Evolutionary conservation across 2,797 vertebrate species (phyloP).

Genomic region (Limosa lapponica): DNA sequence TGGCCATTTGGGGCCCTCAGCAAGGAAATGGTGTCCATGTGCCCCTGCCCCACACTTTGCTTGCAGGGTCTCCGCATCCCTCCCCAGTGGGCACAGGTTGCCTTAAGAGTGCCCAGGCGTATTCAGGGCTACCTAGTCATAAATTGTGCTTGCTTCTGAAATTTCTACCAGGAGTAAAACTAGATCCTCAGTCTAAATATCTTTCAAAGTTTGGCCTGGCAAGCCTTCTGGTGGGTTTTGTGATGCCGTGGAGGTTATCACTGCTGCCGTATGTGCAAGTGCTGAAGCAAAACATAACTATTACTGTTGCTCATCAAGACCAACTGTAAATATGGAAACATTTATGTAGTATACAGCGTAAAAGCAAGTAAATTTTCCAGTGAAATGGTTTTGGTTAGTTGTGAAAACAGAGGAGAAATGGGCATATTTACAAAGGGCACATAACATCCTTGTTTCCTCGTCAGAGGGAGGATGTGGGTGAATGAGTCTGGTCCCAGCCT

Average conservation of each 20-base stretch:
- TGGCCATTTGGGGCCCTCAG: background rate
- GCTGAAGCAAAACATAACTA: background rate
- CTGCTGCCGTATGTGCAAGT: background rate
- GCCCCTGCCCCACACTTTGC: background rate
- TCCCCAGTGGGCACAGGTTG: background rate
- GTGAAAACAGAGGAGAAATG: background rate
- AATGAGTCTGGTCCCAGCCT: background rate
- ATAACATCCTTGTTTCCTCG: rapidly evolving
- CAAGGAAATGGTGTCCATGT: rapidly evolving
- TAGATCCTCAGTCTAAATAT: background rate
- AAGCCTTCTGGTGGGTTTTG: background rate
- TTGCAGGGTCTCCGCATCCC: background rate
- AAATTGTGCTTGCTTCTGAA: background rate
- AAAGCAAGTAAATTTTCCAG: background rate
- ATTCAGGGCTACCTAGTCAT: background rate
- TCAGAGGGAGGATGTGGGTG: background rate
- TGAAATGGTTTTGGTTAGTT: background rate
- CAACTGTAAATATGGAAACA: background rate
- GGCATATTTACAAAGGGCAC: background rate
- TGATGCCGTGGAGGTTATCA: rapidly evolving
- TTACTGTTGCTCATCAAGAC: background rate
- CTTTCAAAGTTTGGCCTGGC: background rate
- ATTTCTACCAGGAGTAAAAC: background rate
- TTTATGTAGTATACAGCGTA: background rate
- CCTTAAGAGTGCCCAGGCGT: background rate